A percentile compares a stretch with the other conserved stretches of the same genome.
Evolutionary conservation across 2,797 vertebrate species (phyloP).

Genomic region (Pitangus sulphuratus): DNA sequence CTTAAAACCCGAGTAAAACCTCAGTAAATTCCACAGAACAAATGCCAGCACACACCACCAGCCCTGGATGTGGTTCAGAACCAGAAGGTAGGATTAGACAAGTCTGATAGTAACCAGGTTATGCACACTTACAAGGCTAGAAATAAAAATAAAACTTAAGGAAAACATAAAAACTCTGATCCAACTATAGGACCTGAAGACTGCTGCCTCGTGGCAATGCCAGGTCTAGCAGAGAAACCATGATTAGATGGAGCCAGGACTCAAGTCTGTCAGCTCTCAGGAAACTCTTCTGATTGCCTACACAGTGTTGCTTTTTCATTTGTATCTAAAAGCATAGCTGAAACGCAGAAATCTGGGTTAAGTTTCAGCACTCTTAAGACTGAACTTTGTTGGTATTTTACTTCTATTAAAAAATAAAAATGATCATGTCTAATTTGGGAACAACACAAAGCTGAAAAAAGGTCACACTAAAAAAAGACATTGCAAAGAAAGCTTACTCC

Average conservation of each 20-base stretch:
- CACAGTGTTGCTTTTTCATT: background rate
- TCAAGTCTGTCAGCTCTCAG: background rate
- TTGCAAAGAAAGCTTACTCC: background rate
- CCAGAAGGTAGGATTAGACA: background rate
- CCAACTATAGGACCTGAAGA: background rate
- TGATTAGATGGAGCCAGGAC: background rate
- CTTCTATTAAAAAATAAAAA: background rate
- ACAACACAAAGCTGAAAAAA: background rate
- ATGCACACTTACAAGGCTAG: background rate
- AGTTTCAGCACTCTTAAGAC: background rate
- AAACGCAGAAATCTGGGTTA: background rate
- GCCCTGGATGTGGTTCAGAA: background rate
- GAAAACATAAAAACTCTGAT: background rate
- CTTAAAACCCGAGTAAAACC: background rate
- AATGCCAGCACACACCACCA: background rate
- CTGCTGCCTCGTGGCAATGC: background rate
- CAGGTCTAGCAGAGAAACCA: background rate
- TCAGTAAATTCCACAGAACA: background rate
- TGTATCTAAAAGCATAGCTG: background rate
- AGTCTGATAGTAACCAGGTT: background rate
- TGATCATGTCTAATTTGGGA: background rate
- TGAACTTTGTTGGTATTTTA: background rate
- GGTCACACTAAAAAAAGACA: background rate
- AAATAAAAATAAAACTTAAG: background rate
- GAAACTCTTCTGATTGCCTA: background rate